Base-by-base conservation (phyloP, 2,113 vertebrate genomes). In the Mus pahari region DNA sequence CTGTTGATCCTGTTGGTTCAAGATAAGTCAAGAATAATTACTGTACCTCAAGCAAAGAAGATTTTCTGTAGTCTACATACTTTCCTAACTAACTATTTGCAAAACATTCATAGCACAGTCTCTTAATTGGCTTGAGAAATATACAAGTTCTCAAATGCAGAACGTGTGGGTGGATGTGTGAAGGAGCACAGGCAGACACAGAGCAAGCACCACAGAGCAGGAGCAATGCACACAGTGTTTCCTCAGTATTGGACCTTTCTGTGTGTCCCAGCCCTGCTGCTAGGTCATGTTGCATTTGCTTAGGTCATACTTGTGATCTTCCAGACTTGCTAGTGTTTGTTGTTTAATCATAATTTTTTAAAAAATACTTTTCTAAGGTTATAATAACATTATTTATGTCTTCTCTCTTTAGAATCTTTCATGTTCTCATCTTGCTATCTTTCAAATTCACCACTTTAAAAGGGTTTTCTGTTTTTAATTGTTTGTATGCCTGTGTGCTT, bases 1-100 rank as follows among this genome's bases (percentile, higher is more conserved):
- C 5, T 78, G 45, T 11, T 97, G 68, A 7, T 91, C 39, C 58
- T 90, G 66, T 45, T 89, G 36, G 60, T 48, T 96, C 79, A 81
- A 92, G 86, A 77, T 78, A 91, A 96, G 24, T 96, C 50, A 86
- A 79, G 50, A 96, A 77, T 12, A 95, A 82, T 78, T 55, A 48
- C 9, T 89, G 39, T 64, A 82, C 53, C 92, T 94, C 26, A 83
- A 92, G 53, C 53, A 96, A 79, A 87, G 42, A 94, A 71, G 6
- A 77, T 79, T 91, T 24, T 93, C 48, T 78, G 16, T 42, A 66
- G 45, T 83, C 7, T 13, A n/a, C 24, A 77, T 31, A 74, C 11
- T 81, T 86, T 94, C 24, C 55, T 91, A 90, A 55, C 13, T 94
- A 48, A 26, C 91, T 86, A 81, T 77, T 92, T 88, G 36, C 62